phyloP scores from a whole-genome alignment of 2,888 invertebrate species.

The Metellina segmentata region DNA sequence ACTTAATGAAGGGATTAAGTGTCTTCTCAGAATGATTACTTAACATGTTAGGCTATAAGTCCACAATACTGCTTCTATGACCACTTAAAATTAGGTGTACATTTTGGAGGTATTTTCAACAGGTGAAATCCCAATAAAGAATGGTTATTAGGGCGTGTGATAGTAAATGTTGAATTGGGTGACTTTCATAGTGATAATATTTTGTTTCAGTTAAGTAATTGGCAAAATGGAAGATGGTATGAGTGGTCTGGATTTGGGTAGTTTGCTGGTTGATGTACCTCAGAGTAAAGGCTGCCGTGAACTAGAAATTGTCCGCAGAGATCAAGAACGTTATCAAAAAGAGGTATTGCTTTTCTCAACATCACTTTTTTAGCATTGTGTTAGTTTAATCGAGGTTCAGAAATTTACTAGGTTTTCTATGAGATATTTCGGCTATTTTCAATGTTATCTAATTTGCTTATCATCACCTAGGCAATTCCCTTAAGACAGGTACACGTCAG shows the following conservation, averaged over 20 bases:
- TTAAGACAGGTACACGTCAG: too few relatives aligned
- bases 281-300: not conserved
- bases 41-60: too few relatives aligned
- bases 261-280: not conserved
- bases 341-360: not conserved
- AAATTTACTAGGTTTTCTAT: not conserved
- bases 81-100: too few relatives aligned
- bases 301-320: not conserved
- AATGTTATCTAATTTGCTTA: not conserved
- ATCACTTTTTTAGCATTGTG: not conserved
- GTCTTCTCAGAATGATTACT: too few relatives aligned
- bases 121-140: too few relatives aligned
- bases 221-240: slow-evolving; percentile 29
- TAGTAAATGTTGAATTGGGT: too few relatives aligned
- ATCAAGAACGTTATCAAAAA: not conserved
- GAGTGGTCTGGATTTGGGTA: not conserved
- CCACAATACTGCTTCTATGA: too few relatives aligned
- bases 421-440: not conserved
- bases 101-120: too few relatives aligned
- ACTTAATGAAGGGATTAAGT: too few relatives aligned
- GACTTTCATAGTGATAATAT: too few relatives aligned
- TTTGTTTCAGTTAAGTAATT: not conserved
- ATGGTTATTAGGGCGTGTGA: too few relatives aligned
- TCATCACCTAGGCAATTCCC: not conserved
- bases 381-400: not conserved